phyloP scores from a whole-genome alignment of 53 echinoderm and acorn worm genomes.

The Crossaster papposus region DNA sequence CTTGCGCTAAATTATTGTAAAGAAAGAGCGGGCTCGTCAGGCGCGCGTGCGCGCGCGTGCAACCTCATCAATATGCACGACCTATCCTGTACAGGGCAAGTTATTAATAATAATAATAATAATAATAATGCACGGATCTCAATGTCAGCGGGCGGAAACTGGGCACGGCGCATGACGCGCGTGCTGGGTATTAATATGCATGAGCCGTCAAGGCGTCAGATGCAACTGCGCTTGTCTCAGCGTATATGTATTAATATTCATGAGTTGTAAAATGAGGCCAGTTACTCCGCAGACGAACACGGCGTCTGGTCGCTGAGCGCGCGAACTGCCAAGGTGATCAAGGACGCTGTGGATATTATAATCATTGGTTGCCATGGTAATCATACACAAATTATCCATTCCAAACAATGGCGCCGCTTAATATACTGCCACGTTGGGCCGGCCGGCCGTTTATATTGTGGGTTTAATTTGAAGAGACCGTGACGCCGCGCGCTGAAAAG shows the following conservation, averaged over 20 bases:
- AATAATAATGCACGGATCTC: background rate
- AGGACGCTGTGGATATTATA: conserved; percentile 33
- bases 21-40: background rate
- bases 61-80: background rate
- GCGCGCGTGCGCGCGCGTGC: background rate
- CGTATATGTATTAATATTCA: conserved; percentile 19
- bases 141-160: background rate
- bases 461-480: too few relatives aligned
- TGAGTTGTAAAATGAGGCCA: background rate
- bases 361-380: conserved; percentile 68
- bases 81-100: background rate
- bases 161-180: background rate
- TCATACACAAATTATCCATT: conserved; percentile 33
- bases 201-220: background rate
- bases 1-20: background rate
- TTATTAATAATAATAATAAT: too few relatives aligned
- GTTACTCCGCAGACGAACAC: background rate
- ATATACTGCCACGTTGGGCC: background rate
- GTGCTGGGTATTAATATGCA: background rate
- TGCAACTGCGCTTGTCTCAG: background rate
- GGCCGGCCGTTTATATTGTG: background rate
- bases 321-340: background rate
- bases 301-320: background rate
- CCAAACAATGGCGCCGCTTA: conserved; percentile 45
- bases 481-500: too few relatives aligned